Evolutionary conservation across 2,797 vertebrate species (phyloP).

Genomic region (Galago senegalensis): DNA sequence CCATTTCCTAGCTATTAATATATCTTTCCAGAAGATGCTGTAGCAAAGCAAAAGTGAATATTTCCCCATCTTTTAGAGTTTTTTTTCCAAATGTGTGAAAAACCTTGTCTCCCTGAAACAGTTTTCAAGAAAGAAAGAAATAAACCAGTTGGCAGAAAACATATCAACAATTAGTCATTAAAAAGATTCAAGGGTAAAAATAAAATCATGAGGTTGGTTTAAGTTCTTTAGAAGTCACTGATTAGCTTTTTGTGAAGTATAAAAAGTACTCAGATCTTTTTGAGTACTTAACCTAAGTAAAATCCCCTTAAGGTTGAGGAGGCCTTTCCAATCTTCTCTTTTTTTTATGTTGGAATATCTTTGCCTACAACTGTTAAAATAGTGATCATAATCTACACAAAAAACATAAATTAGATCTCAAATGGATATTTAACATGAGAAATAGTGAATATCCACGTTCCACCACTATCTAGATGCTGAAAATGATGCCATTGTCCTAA

Average conservation of each 20-base stretch:
- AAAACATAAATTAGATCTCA: not conserved
- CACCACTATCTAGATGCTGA: not conserved
- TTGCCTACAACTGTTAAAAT: conserved; percentile 49
- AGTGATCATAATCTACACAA: conserved; percentile 5
- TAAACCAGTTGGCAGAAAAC: not conserved
- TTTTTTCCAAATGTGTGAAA: not conserved
- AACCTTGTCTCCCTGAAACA: not conserved
- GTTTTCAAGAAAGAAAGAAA: conserved; percentile 13
- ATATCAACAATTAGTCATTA: not conserved
- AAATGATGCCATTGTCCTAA: not conserved
- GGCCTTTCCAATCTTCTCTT: not conserved
- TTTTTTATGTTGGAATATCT: not conserved
- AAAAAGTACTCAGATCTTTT: not conserved
- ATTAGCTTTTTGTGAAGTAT: not conserved
- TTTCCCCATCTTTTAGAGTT: not conserved
- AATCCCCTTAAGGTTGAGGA: not conserved
- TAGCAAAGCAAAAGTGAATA: conserved; percentile 25
- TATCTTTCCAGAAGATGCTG: not conserved
- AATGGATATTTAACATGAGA: not conserved
- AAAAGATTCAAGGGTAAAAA: not conserved
- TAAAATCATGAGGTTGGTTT: not conserved
- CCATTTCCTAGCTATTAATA: not conserved
- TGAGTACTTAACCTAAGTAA: not conserved
- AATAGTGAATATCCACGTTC: not conserved
- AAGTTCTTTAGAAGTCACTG: not conserved